Conservation (phyloP, 2,113 vertebrate species). For the Vulpes vulpes region DNA sequence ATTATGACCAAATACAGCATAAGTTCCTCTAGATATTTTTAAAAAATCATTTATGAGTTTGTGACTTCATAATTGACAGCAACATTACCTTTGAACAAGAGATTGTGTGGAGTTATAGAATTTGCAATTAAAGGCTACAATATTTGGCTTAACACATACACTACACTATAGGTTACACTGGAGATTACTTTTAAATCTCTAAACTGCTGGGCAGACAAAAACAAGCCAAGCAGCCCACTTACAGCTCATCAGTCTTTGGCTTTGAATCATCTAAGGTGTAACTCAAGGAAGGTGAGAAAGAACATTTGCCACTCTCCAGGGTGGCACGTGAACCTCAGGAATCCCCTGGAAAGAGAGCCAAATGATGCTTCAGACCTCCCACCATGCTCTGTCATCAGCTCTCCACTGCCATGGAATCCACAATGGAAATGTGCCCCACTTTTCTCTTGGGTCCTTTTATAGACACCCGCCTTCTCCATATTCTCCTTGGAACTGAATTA, state of each 20-base stretch:
- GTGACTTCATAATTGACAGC: neutral
- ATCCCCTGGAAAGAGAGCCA: conserved; percentile 19
- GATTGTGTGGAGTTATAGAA: neutral
- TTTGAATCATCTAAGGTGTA: conserved; percentile 19
- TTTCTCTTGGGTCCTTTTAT: conserved; percentile 58
- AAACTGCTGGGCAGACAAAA: conserved; percentile 31
- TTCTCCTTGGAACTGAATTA: conserved; percentile 73
- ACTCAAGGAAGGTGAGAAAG: conserved; percentile 58
- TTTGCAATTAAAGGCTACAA: neutral
- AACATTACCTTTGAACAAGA: neutral
- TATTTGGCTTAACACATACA: neutral
- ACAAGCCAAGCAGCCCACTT: neutral
- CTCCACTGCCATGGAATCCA: neutral
- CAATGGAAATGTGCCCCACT: conserved; percentile 49
- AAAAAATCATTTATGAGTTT: neutral
- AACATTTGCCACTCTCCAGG: conserved; percentile 39
- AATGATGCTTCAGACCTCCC: neutral
- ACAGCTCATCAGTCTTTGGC: neutral
- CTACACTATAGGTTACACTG: neutral
- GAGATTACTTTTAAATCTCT: conserved; percentile 53
- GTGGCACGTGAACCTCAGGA: conserved; percentile 2
- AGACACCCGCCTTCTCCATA: conserved; percentile 60
- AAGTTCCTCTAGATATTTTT: neutral
- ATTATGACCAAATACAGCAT: neutral
- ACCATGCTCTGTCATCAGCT: neutral